A percentile compares a stretch with the other conserved stretches of the same genome.
phyloP scores from a whole-genome alignment of 1,140 invertebrate species.

The Ectropis grisescens region DNA sequence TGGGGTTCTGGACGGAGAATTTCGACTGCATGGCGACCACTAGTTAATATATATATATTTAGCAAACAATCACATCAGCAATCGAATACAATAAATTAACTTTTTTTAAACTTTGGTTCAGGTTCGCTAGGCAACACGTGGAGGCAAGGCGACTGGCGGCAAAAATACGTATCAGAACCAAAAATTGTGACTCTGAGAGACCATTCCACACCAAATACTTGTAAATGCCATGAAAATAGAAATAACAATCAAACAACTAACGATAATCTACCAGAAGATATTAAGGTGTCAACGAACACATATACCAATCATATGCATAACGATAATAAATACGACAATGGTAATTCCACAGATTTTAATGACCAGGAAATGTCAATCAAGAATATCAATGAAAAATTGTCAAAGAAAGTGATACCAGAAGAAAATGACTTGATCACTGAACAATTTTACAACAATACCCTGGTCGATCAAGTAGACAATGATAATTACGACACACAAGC shows the following conservation, averaged over 20 bases:
- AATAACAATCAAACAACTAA: not conserved
- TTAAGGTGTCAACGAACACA: no score
- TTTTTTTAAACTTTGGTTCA: no score
- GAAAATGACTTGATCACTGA: constrained; percentile 45
- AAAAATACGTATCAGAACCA: constrained; percentile 39
- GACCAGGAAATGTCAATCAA: constrained; percentile 7
- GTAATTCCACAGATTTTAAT: constrained; percentile 5
- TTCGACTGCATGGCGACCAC: no score
- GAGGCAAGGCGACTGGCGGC: constrained; percentile 62
- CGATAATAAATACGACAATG: constrained; percentile 2
- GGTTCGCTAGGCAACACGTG: constrained; percentile 63
- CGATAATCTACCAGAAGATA: no score
- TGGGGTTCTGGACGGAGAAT: no score
- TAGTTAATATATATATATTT: no score
- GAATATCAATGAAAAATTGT: constrained; percentile 14
- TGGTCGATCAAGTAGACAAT: constrained; percentile 29
- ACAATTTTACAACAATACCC: constrained; percentile 44
- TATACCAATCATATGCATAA: constrained; percentile 2
- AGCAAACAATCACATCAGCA: no score
- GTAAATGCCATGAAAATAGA: constrained; percentile 6
- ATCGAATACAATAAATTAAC: no score
- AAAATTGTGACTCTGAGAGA: constrained; percentile 31
- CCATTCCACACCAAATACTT: constrained; percentile 8
- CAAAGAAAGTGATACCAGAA: constrained; percentile 28
- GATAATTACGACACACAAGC: constrained; percentile 50